These are phyloP conservation scores for Ramazzottius varieornatus DNA, from an alignment of 2,888 invertebrate species.

Conservation along the genomic window DNA sequence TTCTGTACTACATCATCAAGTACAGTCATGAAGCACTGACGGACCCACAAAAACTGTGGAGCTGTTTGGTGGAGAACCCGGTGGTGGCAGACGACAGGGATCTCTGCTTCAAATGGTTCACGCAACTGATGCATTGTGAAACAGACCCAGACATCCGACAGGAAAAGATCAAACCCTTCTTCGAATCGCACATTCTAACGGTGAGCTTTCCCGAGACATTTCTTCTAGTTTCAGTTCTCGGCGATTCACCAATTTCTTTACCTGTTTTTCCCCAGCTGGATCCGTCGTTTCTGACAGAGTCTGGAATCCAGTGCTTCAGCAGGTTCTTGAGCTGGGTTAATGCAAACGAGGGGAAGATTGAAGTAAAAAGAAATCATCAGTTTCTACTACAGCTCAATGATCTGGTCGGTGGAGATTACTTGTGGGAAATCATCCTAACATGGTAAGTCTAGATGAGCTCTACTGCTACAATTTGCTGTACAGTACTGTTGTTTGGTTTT, in stretches of 20 bases:
- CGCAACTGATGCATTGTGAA: conserved; percentile 18
- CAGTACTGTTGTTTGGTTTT: conserved; percentile 28
- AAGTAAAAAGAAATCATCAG: conserved; percentile 42
- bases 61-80: conserved; percentile 71
- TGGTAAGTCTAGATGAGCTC: neutral
- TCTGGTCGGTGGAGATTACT: conserved; percentile 77
- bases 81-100: conserved; percentile 74
- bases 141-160: conserved; percentile 90
- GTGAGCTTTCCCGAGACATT: neutral
- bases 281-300: conserved; percentile 66
- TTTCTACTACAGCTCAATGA: conserved; percentile 73
- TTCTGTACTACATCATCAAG: conserved; percentile 22
- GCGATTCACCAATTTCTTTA: conserved; percentile 7
- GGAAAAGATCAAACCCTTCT: conserved; percentile 77
- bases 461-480: conserved; percentile 7
- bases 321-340: conserved; percentile 82
- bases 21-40: conserved; percentile 89
- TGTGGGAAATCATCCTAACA: conserved; percentile 35
- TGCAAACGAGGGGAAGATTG: conserved; percentile 69
- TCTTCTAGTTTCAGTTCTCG: neutral
- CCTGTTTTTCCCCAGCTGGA: conserved; percentile 41
- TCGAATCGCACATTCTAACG: conserved; percentile 53
- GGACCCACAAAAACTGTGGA: conserved; percentile 72
- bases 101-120: conserved; percentile 93
- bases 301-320: conserved; percentile 50